Evolutionary conservation across 1,140 invertebrate species (phyloP).

Genomic region (Trinorchestia longiramus): DNA sequence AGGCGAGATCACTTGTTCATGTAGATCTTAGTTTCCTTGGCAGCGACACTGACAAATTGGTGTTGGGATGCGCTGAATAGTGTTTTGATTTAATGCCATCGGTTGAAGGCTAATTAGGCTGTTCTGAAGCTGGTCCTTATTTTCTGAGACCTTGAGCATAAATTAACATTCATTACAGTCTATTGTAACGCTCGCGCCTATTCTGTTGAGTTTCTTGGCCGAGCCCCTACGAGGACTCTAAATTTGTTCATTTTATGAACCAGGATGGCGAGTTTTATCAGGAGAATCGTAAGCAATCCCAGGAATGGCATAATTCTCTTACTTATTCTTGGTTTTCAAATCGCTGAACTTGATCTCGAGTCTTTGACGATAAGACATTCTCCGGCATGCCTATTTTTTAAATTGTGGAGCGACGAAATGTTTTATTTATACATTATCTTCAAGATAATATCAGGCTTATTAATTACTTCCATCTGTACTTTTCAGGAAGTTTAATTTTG

Average conservation of each 20-base stretch:
- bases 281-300: background rate
- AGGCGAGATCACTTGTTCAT: background rate
- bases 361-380: background rate
- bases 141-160: slow-evolving; percentile 8
- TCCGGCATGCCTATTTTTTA: background rate
- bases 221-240: background rate
- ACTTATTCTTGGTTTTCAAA: background rate
- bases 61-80: background rate
- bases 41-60: slow-evolving; percentile 6
- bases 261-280: background rate
- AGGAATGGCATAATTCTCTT: background rate
- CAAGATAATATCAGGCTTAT: background rate
- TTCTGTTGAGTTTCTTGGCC: background rate
- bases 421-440: background rate
- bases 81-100: background rate
- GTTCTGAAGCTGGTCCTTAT: background rate
- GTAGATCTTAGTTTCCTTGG: background rate
- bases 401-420: background rate
- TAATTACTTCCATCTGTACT: background rate
- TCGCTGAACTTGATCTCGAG: background rate
- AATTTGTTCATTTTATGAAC: background rate
- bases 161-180: slow-evolving; percentile 49
- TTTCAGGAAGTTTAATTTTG: background rate
- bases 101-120: slow-evolving; percentile 4
- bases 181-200: background rate